A percentile compares a stretch with the other conserved stretches of the same genome.
Evolutionary conservation across 2,797 vertebrate species (phyloP).

Genomic region (Ataeniobius toweri): DNA sequence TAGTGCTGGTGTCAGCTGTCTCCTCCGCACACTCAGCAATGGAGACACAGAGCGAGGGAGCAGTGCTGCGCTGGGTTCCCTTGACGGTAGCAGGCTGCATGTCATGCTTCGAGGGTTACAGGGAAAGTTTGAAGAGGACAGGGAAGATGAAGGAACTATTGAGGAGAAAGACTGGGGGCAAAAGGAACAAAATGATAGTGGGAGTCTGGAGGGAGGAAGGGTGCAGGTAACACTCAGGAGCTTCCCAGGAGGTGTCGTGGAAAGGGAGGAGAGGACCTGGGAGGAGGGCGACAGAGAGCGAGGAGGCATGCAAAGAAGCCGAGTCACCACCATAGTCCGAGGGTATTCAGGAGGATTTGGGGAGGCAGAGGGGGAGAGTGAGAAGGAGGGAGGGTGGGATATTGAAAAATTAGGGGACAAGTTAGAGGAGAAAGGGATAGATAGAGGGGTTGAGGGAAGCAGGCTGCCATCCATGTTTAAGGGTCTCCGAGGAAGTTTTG

Average conservation of each 20-base stretch:
- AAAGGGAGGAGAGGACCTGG: slow-evolving; percentile 74
- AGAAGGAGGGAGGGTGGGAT: slow-evolving; percentile 67
- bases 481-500: slow-evolving; percentile 78
- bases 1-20: slow-evolving; percentile 86
- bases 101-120: slow-evolving; percentile 72
- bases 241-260: slow-evolving; percentile 69
- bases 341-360: slow-evolving; percentile 71
- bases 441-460: slow-evolving; percentile 88
- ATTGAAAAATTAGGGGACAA: slow-evolving; percentile 60
- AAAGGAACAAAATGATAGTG: slow-evolving; percentile 61
- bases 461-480: slow-evolving; percentile 87
- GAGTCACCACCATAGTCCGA: slow-evolving; percentile 74
- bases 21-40: slow-evolving; percentile 78
- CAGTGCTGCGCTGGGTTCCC: slow-evolving; percentile 49
- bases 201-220: slow-evolving; percentile 66
- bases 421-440: slow-evolving; percentile 80
- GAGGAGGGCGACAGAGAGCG: slow-evolving; percentile 69
- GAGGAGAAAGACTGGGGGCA: slow-evolving; percentile 66
- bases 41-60: slow-evolving; percentile 72
- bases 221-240: slow-evolving; percentile 76
- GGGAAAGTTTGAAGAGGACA: slow-evolving; percentile 65
- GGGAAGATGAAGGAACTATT: slow-evolving; percentile 63
- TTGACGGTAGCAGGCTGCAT: slow-evolving; percentile 70
- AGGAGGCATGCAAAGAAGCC: slow-evolving; percentile 71
- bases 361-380: slow-evolving; percentile 59